A percentile compares a stretch with the other conserved stretches of the same genome.
Conservation (phyloP, 2,888 invertebrate genomes). For the Aphrophora alni region DNA sequence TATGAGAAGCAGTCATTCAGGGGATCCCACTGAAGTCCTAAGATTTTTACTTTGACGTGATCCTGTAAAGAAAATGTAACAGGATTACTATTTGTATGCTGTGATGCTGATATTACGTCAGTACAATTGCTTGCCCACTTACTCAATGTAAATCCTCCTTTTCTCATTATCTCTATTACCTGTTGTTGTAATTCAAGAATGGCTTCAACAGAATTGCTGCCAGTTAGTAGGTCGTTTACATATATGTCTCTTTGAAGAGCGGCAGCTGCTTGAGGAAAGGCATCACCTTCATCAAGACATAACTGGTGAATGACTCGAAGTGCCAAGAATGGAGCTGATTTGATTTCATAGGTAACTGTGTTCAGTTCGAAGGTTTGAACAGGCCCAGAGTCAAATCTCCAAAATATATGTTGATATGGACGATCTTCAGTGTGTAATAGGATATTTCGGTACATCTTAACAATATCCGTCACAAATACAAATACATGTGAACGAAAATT, state of each 20-base stretch:
- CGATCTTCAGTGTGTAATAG: no score
- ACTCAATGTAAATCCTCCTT: conserved; percentile 18
- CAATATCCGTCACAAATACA: no score
- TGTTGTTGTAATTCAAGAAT: conserved; percentile 7
- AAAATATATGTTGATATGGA: no score
- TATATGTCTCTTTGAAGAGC: background rate
- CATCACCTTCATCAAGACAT: conserved; percentile 8
- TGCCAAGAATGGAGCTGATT: conserved; percentile 1
- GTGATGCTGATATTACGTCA: background rate
- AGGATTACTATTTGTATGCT: background rate
- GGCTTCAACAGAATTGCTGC: background rate
- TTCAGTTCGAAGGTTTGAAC: background rate
- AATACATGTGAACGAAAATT: no score
- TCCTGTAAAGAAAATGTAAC: no score
- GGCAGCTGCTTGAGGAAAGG: conserved; percentile 11
- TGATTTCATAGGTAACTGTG: conserved; percentile 13
- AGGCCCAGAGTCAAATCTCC: no score
- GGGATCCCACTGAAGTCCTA: conserved; percentile 22
- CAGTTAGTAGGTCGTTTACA: conserved; percentile 18
- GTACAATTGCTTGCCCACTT: conserved; percentile 10
- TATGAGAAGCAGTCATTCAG: conserved; percentile 12
- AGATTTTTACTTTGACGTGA: background rate
- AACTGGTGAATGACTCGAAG: conserved; percentile 20
- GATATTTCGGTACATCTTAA: no score
- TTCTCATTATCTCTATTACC: background rate